Evolutionary conservation across 2,113 vertebrate genomes (phyloP), one percentile per base, ranked within the genome.

Genomic region (Trogon surrucura): DNA sequence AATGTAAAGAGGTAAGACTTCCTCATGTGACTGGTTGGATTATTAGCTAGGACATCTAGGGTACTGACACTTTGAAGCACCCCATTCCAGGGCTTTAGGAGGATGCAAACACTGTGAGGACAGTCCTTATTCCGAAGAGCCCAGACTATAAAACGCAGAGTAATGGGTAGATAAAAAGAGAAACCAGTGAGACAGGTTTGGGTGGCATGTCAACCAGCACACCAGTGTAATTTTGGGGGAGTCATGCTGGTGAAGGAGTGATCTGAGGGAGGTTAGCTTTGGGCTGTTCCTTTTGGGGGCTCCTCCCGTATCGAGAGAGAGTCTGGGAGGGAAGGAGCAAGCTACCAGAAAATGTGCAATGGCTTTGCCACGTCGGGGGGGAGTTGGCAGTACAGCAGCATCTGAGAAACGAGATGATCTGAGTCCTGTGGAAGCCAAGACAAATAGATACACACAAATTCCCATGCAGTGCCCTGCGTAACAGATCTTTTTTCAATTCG

Each of bases 131-230:
- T 19, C 53, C 26, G 36, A 67, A 88, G 32, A 93, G 44, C 44
- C 65, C 16, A 7, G 57, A 36, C 41, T 81, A 45, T 84, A 81
- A 92, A 84, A 29, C 44, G 65, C 4, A 1, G 38, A 6, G 23
- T 48, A 72, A 66, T 51, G 67, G 32, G 23, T 27, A 93, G 88
- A 88, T 96, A 75, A 90, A 95, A 56, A 65, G 71, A 86, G 48
- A 95, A 96, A 97, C 88, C 85, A 81, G 93, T 60, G 83, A 87
- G 77, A 93, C 95, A 92, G 83, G 95, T 96, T 96, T 92, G 92
- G 61, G 61, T 32, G 0, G 92, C 61, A 69, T 0, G 0, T 88
- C 91, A 97, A 82, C 56, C 83, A 64, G 73, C 65, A 89, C 89
- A 64, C 5, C 47, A 60, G 34, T 18, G 60, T 54, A 82, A 71